Base-by-base conservation (phyloP, 2,888 invertebrate genomes). In the Mythimna pallens region DNA sequence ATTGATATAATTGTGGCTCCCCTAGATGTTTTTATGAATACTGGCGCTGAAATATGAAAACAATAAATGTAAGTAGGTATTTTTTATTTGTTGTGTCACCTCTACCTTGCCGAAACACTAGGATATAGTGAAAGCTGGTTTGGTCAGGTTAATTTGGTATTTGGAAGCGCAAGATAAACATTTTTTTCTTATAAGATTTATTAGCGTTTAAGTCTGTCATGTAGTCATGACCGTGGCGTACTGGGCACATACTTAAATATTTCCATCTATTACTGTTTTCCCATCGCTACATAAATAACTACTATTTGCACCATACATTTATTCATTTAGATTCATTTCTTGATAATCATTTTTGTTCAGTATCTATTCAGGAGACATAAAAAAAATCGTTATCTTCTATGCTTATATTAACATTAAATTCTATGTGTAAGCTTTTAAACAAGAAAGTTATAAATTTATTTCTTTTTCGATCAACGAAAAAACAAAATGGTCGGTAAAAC, bases 1-100 rank as follows among this genome's bases (percentile, higher is more conserved):
- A 89, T 69, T 2, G 73, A 73, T 14, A 91, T 86, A 58, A 89
- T 83, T 4, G 77, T 81, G 0, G 81, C 81, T 22, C 83, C 83
- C 34, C 81, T 64, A 10, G 71, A 55, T 0, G 83, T 67, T 43
- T 10, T 68, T 12, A 22, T 63, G 52, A 81, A 81, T 66, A 66
- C 30, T 62, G 80, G 62, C 10, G 0, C 76, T 76, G 63, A 57
- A 76, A 70, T 40, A 40, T n/a, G 4, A n/a, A n/a, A 17, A 34
- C 22, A n/a, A 47, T 20, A 9, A 14, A 55, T 25, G 25, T 47
- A 20, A 47, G 47, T 17, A 20, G 47, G 17, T 47, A 47, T 47
- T 17, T 47, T 17, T 47, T 6, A 6, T 20, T 47, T 20, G 4
- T 17, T 47, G 7, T 47, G 14, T 6, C 6, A 47, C n/a, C 17